Conservation (phyloP, 2,888 invertebrate genomes). For the Epirrita christyi region DNA sequence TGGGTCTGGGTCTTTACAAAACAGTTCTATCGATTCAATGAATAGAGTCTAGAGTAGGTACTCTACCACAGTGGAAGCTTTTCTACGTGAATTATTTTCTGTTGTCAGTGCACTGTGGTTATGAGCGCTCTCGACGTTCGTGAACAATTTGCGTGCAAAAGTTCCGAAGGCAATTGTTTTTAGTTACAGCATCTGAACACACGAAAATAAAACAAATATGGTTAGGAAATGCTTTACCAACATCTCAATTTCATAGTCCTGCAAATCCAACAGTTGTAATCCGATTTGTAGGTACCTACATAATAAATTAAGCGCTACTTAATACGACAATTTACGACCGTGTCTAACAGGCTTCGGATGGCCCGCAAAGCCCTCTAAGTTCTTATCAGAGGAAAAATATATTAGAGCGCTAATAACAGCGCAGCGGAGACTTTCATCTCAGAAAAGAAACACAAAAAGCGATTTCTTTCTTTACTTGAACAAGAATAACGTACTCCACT, state of each 20-base stretch:
- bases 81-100: constrained; percentile 20
- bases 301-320: constrained; percentile 62
- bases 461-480: too few species aligned
- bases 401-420: background rate
- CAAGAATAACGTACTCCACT: too few species aligned
- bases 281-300: constrained; percentile 50
- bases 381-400: background rate
- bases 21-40: too few species aligned
- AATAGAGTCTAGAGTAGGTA: background rate
- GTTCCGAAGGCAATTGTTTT: constrained; percentile 35
- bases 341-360: constrained; percentile 48
- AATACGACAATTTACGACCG: constrained; percentile 70
- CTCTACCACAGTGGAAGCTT: background rate
- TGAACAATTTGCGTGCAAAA: constrained; percentile 51
- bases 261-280: constrained; percentile 60
- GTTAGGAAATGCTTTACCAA: constrained; percentile 35
- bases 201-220: constrained; percentile 46
- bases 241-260: constrained; percentile 57
- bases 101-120: constrained; percentile 1
- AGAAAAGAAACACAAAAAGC: too few species aligned
- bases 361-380: constrained; percentile 44
- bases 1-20: too few species aligned
- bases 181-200: constrained; percentile 35
- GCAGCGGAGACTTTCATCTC: too few species aligned
- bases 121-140: constrained; percentile 7